Percentiles rank a stretch among this genome's conserved stretches.
Conservation (phyloP, 2,888 invertebrate species). For the Hofmannophila pseudospretella region DNA sequence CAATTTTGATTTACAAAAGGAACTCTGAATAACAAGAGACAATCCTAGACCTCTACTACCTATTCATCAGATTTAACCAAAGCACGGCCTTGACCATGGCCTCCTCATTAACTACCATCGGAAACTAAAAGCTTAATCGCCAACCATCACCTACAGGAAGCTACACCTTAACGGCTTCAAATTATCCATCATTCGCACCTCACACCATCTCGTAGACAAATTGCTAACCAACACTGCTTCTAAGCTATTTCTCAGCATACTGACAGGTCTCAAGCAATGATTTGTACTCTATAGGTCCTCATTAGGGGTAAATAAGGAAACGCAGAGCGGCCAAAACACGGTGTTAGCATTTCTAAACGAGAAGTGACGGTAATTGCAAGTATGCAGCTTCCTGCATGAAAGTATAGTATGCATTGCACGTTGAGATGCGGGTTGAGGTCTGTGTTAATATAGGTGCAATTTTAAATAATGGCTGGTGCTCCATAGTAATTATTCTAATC, state of each 20-base stretch:
- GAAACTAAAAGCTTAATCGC: background rate
- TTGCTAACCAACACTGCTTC: background rate
- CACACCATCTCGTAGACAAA: background rate
- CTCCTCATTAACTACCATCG: too few species aligned
- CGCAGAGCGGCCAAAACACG: background rate
- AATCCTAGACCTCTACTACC: too few species aligned
- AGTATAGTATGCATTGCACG: too few species aligned
- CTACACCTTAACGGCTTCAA: background rate
- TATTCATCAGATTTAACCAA: too few species aligned
- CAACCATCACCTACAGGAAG: background rate
- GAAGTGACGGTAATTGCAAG: background rate
- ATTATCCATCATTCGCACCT: slow-evolving; percentile 23
- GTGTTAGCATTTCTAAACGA: background rate
- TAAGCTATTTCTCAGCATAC: background rate
- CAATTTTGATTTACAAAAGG: too few species aligned
- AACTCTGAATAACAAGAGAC: too few species aligned
- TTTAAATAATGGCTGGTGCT: too few species aligned
- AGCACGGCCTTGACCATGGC: too few species aligned
- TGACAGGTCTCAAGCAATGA: background rate
- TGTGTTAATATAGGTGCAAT: too few species aligned
- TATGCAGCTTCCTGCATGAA: background rate
- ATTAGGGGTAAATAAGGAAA: background rate
- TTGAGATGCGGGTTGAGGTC: too few species aligned
- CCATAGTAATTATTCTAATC: too few species aligned
- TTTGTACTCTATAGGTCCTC: background rate